A percentile compares a stretch with the other conserved stretches of the same genome.
These are phyloP conservation scores for Steinernema scapterisci DNA, from an alignment of 2,888 invertebrate genomes.

Conservation along the genomic window DNA sequence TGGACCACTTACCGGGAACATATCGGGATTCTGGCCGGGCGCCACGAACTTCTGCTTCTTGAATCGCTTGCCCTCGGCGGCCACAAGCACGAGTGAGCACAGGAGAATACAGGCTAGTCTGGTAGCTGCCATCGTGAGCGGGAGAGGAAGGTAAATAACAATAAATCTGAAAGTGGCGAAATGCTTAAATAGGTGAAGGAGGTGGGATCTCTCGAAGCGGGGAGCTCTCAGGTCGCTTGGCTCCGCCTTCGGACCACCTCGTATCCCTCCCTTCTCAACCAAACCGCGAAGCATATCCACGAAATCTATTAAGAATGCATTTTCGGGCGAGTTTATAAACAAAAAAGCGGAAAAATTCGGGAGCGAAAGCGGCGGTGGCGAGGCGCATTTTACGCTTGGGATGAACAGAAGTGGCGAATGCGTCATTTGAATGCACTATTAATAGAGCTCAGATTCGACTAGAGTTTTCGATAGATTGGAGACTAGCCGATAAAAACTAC, in stretches of 20 bases:
- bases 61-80: neutral
- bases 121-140: neutral
- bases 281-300: too few relatives aligned
- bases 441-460: too few relatives aligned
- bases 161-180: slow-evolving; percentile 4
- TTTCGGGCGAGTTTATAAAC: too few relatives aligned
- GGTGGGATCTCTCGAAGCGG: neutral
- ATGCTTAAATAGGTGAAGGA: slow-evolving; percentile 16
- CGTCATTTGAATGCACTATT: neutral
- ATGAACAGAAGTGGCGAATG: neutral
- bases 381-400: neutral
- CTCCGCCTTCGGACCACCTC: too few relatives aligned
- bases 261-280: too few relatives aligned
- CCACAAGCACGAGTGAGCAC: neutral
- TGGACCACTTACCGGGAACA: slow-evolving; percentile 42
- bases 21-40: slow-evolving; percentile 44
- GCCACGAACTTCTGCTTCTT: slow-evolving; percentile 38
- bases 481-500: too few relatives aligned
- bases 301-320: too few relatives aligned
- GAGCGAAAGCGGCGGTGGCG: neutral
- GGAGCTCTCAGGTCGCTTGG: too few relatives aligned
- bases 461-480: too few relatives aligned
- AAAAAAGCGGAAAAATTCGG: neutral
- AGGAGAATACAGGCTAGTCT: neutral
- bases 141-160: neutral